These are phyloP conservation scores for Agrilus planipennis DNA, from an alignment of 1,140 invertebrate species.

Conservation along the genomic window DNA sequence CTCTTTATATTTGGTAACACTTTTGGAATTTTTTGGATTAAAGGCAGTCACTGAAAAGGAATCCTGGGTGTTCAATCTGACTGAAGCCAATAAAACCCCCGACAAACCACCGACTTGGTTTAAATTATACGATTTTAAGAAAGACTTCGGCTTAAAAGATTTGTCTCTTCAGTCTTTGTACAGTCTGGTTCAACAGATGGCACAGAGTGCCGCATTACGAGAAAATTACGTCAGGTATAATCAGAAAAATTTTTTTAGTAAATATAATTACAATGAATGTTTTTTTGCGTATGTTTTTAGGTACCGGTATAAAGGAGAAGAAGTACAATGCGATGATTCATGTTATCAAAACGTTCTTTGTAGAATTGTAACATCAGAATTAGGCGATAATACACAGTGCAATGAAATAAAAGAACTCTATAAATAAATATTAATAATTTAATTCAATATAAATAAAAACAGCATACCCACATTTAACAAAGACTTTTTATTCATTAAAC, in stretches of 20 bases:
- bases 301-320: constrained; percentile 2
- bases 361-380: not conserved
- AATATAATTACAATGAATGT: too few species aligned
- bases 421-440: too few species aligned
- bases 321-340: constrained; percentile 1
- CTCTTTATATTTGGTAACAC: too few species aligned
- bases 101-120: constrained; percentile 48
- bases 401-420: too few species aligned
- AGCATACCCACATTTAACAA: too few species aligned
- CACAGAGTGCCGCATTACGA: not conserved
- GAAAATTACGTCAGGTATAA: constrained; percentile 3
- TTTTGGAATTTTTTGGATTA: constrained; percentile 10
- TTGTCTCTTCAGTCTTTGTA: constrained; percentile 37
- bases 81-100: constrained; percentile 52
- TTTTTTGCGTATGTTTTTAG: too few species aligned
- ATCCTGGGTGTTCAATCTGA: constrained; percentile 67
- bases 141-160: constrained; percentile 44
- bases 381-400: constrained; percentile 3
- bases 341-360: constrained; percentile 4
- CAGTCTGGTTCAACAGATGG: constrained; percentile 31
- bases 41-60: constrained; percentile 54
- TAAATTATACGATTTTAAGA: constrained; percentile 54
- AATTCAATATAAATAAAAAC: too few species aligned
- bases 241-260: not conserved
- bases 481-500: too few species aligned